These are phyloP conservation scores for Urocynchramus pylzowi DNA, from an alignment of 2,113 vertebrate genomes.

Conservation along the genomic window DNA sequence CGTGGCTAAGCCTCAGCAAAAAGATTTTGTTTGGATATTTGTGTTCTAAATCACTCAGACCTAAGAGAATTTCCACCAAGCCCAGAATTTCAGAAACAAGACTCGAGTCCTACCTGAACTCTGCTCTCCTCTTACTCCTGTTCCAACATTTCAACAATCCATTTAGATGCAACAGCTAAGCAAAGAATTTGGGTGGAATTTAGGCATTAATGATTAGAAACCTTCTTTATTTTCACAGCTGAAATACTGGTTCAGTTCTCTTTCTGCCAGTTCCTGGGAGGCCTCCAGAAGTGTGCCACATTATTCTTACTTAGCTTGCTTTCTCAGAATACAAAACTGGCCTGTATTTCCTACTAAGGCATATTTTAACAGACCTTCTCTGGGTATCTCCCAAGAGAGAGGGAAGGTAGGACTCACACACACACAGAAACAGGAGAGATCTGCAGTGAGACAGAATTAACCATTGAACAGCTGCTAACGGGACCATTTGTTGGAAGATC, in stretches of 20 bases:
- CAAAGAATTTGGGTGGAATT: background rate
- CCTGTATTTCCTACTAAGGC: background rate
- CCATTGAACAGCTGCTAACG: conserved; percentile 11
- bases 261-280: background rate
- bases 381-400: background rate
- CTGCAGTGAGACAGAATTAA: conserved; percentile 24
- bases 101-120: background rate
- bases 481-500: background rate
- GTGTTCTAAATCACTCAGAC: background rate
- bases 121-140: background rate
- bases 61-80: background rate
- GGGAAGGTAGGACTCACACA: background rate
- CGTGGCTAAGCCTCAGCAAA: background rate
- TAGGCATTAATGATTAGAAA: background rate
- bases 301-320: background rate
- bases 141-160: background rate
- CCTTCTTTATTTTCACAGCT: background rate
- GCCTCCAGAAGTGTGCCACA: background rate
- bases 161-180: background rate
- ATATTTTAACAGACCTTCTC: background rate
- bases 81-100: background rate
- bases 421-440: background rate
- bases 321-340: background rate
- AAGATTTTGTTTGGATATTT: background rate
- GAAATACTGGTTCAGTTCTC: background rate